A percentile compares a stretch with the other conserved stretches of the same genome.
Evolutionary conservation across 2,113 vertebrate genomes (phyloP).

Genomic region (Ailurus styani): DNA sequence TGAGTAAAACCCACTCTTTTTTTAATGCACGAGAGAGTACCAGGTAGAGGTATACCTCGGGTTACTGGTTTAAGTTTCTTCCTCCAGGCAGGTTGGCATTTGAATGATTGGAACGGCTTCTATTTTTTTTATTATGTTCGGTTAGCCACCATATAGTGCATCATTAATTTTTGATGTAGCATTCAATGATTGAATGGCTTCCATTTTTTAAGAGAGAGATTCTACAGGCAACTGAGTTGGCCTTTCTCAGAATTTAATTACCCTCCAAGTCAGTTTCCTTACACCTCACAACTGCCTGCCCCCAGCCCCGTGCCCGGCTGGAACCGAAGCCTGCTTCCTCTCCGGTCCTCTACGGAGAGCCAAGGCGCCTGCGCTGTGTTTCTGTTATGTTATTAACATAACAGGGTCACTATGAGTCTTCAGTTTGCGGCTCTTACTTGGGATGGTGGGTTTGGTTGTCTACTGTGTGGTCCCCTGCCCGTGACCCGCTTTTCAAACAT

Average conservation of each 20-base stretch:
- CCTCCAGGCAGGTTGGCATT: background rate
- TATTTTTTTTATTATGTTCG: background rate
- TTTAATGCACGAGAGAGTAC: background rate
- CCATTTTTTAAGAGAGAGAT: background rate
- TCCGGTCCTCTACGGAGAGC: background rate
- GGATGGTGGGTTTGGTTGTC: background rate
- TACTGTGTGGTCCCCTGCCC: background rate
- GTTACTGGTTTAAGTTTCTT: background rate
- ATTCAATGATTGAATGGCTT: background rate
- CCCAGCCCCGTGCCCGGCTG: rapidly evolving
- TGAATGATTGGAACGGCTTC: background rate
- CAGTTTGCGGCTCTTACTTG: background rate
- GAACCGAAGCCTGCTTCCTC: background rate
- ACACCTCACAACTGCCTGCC: background rate
- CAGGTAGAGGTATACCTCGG: rapidly evolving
- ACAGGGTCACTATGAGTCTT: background rate
- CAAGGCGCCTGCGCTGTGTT: background rate
- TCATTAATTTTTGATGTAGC: no score
- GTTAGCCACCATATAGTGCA: no score
- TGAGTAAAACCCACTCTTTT: background rate
- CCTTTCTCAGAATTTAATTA: rapidly evolving
- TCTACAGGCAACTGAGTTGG: background rate
- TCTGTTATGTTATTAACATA: no score
- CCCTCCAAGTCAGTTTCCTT: background rate
- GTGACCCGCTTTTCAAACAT: background rate